Conservation (phyloP, 2,797 vertebrate genomes). For the Hemitrygon akajei region DNA sequence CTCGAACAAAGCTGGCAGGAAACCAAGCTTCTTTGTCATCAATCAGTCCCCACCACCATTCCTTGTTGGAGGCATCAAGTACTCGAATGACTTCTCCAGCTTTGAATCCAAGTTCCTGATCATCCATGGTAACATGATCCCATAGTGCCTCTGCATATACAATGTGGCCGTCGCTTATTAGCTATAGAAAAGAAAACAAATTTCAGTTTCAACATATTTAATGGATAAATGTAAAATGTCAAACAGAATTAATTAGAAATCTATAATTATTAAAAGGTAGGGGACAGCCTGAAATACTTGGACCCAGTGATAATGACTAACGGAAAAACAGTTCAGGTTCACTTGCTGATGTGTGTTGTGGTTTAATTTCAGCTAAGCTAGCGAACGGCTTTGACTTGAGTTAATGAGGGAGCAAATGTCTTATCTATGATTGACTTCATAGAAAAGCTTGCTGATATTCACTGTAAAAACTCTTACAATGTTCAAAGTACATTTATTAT, state of each 20-base stretch:
- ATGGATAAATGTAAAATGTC: background rate
- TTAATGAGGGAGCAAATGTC: background rate
- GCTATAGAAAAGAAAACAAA: conserved; percentile 54
- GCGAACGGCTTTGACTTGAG: background rate
- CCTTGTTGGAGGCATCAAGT: conserved; percentile 83
- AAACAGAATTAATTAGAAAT: background rate
- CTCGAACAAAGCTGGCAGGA: conserved; percentile 91
- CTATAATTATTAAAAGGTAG: background rate
- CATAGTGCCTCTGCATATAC: conserved; percentile 92
- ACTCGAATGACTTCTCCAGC: conserved; percentile 91
- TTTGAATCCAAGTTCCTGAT: conserved; percentile 95
- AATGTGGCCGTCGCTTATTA: conserved; percentile 76
- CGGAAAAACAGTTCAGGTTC: background rate
- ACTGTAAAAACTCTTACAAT: background rate
- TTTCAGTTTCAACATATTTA: conserved; percentile 29
- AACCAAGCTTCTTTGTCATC: conserved; percentile 89
- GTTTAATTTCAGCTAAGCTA: background rate
- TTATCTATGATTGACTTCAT: background rate
- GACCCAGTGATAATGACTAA: background rate
- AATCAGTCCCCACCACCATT: conserved; percentile 96
- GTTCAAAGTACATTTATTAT: no score
- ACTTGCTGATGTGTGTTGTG: background rate
- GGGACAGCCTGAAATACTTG: background rate
- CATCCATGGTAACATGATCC: conserved; percentile 98
- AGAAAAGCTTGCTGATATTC: background rate